phyloP scores from a whole-genome alignment of 2,888 invertebrate genomes.

The Dichetophora obliterata region DNA sequence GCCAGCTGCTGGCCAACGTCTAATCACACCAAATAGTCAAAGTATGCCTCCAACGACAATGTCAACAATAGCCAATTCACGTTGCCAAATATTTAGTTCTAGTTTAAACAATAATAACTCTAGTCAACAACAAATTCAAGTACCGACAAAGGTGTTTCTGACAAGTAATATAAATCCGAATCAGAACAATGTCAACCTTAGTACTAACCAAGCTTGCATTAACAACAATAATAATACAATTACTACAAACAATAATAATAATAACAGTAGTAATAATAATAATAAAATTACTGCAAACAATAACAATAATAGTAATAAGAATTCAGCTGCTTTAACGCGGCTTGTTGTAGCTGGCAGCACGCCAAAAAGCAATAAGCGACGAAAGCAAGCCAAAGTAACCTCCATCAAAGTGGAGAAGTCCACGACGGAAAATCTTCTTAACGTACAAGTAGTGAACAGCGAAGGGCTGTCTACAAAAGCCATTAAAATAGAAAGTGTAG shows the following conservation, averaged over 20 bases:
- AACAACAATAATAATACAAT: slow-evolving; percentile 53
- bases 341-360: slow-evolving; percentile 20
- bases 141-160: slow-evolving; percentile 54
- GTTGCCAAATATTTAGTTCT: slow-evolving; percentile 61
- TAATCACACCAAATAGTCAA: slow-evolving; percentile 38
- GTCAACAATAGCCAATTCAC: slow-evolving; percentile 45
- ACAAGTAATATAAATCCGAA: slow-evolving; percentile 40
- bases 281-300: no score
- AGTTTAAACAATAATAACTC: slow-evolving; percentile 58
- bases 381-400: slow-evolving; percentile 52
- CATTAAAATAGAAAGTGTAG: slow-evolving; percentile 63
- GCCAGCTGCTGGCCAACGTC: slow-evolving; percentile 46
- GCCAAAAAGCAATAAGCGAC: slow-evolving; percentile 51
- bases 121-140: slow-evolving; percentile 57
- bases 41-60: slow-evolving; percentile 35
- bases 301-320: slow-evolving; percentile 52
- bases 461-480: slow-evolving; percentile 53
- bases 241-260: slow-evolving; percentile 47
- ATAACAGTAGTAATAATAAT: slow-evolving; percentile 48
- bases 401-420: slow-evolving; percentile 46
- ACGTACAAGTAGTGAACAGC: slow-evolving; percentile 59
- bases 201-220: slow-evolving; percentile 51
- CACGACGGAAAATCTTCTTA: slow-evolving; percentile 43
- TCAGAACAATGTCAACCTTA: slow-evolving; percentile 41
- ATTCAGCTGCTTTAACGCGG: slow-evolving; percentile 45